A percentile compares a stretch with the other conserved stretches of the same genome.
Evolutionary conservation across 2,888 invertebrate genomes (phyloP).

Genomic region (Mayetiola destructor): DNA sequence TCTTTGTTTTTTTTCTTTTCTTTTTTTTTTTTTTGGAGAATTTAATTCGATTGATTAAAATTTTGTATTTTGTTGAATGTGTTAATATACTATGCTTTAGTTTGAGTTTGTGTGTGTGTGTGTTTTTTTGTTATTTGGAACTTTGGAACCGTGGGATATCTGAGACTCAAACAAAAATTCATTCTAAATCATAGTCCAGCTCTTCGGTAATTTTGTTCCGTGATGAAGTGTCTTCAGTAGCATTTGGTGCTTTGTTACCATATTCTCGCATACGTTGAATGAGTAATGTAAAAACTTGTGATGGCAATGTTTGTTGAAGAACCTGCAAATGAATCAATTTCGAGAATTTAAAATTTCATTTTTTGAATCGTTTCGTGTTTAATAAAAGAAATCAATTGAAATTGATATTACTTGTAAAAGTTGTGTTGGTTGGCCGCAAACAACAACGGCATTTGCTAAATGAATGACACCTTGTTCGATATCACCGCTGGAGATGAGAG

Average conservation of each 20-base stretch:
- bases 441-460: slow-evolving; percentile 91
- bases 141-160: too few relatives aligned
- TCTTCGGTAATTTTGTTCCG: slow-evolving; percentile 6
- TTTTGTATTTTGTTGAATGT: too few relatives aligned
- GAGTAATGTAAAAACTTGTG: slow-evolving; percentile 81
- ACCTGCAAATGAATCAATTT: slow-evolving; percentile 37
- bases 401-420: slow-evolving; percentile 27
- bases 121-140: too few relatives aligned
- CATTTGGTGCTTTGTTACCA: slow-evolving; percentile 22
- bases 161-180: too few relatives aligned
- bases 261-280: slow-evolving; percentile 49
- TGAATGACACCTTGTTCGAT: slow-evolving; percentile 87
- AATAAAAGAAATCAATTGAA: neutral
- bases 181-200: slow-evolving; percentile 2
- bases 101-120: too few relatives aligned
- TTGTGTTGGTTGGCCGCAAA: slow-evolving; percentile 66
- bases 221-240: neutral
- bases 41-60: too few relatives aligned
- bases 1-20: too few relatives aligned
- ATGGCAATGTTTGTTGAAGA: slow-evolving; percentile 89
- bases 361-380: neutral
- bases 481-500: slow-evolving; percentile 71
- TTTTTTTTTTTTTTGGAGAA: too few relatives aligned
- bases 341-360: neutral
- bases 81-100: too few relatives aligned